Conservation (phyloP, 2,888 invertebrate genomes). For the Mesochorus sp. region DNA sequence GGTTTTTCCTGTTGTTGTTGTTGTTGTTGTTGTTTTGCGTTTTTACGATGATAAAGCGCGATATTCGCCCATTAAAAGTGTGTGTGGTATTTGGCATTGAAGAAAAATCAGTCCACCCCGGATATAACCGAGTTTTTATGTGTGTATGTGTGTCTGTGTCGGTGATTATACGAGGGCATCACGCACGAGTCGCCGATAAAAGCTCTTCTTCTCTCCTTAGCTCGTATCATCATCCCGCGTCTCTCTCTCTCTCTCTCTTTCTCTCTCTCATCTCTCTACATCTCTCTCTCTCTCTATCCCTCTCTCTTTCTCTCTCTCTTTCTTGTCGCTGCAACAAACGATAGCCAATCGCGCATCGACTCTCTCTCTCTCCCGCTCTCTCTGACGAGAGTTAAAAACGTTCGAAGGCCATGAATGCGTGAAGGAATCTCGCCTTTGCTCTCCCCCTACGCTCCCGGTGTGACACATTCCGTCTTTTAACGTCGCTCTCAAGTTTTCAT, state of each 20-base stretch:
- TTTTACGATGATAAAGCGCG: no score
- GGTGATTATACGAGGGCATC: no score
- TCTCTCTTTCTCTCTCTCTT: neutral
- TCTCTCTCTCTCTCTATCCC: neutral
- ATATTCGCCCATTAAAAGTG: conserved; percentile 46
- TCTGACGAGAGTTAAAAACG: conserved; percentile 73
- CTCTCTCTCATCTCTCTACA: conserved; percentile 2
- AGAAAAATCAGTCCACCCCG: conserved; percentile 57
- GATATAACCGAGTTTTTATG: no score
- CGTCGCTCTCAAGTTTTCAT: neutral
- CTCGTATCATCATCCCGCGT: neutral
- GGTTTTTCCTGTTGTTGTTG: no score
- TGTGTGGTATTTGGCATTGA: conserved; percentile 66
- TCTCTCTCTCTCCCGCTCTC: no score
- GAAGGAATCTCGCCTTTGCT: conserved; percentile 23
- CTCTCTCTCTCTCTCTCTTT: neutral
- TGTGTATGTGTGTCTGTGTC: no score
- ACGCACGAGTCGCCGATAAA: conserved; percentile 30
- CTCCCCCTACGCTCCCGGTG: conserved; percentile 12
- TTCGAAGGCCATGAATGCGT: conserved; percentile 66
- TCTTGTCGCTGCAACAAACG: conserved; percentile 40
- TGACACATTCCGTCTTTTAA: conserved; percentile 19
- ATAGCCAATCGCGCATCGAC: conserved; percentile 65
- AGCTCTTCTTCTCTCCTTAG: conserved; percentile 5
- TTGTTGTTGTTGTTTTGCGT: no score